Evolutionary conservation across 2,797 vertebrate species (phyloP).

Genomic region (Rhinichthys osculus): DNA sequence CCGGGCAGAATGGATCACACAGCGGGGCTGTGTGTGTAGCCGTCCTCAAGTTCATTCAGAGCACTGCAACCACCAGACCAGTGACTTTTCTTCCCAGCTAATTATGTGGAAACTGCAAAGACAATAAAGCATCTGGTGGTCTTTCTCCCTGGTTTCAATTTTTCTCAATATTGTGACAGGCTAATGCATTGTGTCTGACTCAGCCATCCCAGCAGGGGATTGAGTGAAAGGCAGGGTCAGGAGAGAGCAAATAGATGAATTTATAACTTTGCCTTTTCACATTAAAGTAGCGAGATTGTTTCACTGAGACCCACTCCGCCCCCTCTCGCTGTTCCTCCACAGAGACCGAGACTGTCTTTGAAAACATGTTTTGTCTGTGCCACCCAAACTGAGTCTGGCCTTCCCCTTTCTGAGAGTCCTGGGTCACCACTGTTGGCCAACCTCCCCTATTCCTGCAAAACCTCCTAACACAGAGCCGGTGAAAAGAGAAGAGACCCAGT

Average conservation of each 20-base stretch:
- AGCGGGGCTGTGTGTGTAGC: conserved; percentile 86
- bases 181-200: conserved; percentile 93
- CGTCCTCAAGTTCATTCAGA: conserved; percentile 97
- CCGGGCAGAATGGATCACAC: conserved; percentile 84
- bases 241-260: conserved; percentile 99
- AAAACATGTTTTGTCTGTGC: conserved; percentile 74
- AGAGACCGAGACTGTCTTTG: conserved; percentile 84
- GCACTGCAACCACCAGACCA: conserved; percentile 90
- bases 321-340: conserved; percentile 82
- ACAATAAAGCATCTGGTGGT: conserved; percentile 99
- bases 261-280: conserved; percentile 95
- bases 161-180: conserved; percentile 96
- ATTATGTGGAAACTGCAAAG: conserved; percentile 98
- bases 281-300: conserved; percentile 79
- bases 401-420: conserved; percentile 59
- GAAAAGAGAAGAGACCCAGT: conserved; percentile 50
- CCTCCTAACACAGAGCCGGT: conserved; percentile 62
- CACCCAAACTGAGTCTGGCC: conserved; percentile 83
- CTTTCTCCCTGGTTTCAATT: conserved; percentile 91
- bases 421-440: conserved; percentile 59
- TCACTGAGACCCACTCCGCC: conserved; percentile 73
- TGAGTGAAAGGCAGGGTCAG: conserved; percentile 90
- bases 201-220: conserved; percentile 82
- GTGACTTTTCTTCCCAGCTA: conserved; percentile 95
- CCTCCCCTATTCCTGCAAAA: conserved; percentile 58